phyloP scores from a whole-genome alignment of 2,797 vertebrate genomes.

The Phrynocephalus guinanensis region DNA sequence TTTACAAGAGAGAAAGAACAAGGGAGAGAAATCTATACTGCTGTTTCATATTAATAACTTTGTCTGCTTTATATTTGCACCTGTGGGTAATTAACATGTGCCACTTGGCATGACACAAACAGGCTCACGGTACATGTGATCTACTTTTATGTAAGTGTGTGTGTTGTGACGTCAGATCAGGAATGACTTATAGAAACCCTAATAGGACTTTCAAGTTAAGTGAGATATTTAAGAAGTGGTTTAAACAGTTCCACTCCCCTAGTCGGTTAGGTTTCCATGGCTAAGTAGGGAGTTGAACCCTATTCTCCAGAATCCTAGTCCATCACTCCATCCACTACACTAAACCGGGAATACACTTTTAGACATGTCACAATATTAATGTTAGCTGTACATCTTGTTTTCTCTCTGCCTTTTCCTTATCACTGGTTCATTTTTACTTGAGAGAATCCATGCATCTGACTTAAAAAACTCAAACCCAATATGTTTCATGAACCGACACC shows the following conservation, averaged over 20 bases:
- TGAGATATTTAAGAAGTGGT: too few relatives aligned
- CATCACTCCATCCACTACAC: too few relatives aligned
- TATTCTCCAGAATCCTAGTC: too few relatives aligned
- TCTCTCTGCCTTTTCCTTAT: slow-evolving; percentile 19
- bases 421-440: background rate
- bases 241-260: too few relatives aligned
- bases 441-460: background rate
- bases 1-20: slow-evolving; percentile 45
- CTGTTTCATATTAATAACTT: slow-evolving; percentile 33
- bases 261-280: too few relatives aligned
- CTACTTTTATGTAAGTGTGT: background rate
- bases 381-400: slow-evolving; percentile 1
- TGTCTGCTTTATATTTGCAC: slow-evolving; percentile 26
- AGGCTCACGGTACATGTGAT: slow-evolving; percentile 1
- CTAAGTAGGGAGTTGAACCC: too few relatives aligned
- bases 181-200: too few relatives aligned
- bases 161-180: too few relatives aligned
- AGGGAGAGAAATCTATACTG: slow-evolving; percentile 22
- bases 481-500: background rate
- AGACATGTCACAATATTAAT: slow-evolving; percentile 3
- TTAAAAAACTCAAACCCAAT: background rate
- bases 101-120: slow-evolving; percentile 29
- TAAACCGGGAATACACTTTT: slow-evolving; percentile 13
- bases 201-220: too few relatives aligned
- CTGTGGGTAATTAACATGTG: slow-evolving; percentile 30